Base-by-base conservation (phyloP, 2,113 vertebrate species). In the Anoura caudifer region DNA sequence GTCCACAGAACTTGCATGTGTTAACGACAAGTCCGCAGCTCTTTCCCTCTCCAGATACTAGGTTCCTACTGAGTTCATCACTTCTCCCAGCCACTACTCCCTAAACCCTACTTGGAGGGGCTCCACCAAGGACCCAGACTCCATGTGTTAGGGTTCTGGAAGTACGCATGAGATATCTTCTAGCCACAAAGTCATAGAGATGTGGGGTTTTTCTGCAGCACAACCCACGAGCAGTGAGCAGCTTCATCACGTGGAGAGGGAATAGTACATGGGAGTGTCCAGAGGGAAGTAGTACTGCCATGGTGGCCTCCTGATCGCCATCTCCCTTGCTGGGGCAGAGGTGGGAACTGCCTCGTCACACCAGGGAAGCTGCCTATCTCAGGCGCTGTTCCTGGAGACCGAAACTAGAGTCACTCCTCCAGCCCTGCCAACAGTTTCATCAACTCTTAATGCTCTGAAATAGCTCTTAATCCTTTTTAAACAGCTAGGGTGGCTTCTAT, bases 311-410 rank as follows among this genome's bases (percentile, higher is more conserved):
- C 33, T n/a, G 26, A 59, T 12, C 10, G 38, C 7, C 20, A 17
- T 41, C 10, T 24, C 54, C 2, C 72, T 61, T 19, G 0, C 33
- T 69, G 5, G 43, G 17, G 16, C 26, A 38, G 47, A 19, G 24
- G 13, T 10, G 1, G 5, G 10, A 1, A 26, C 7, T 38, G 2
- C 4, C 13, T 20, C 5, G 14, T 26, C 0, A 2, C 36, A 12
- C 17, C 13, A 9, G 9, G 0, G 10, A 36, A 38, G 15, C 45
- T 20, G 22, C 11, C 28, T 59, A 2, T n/a, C 38, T 33, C 16
- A 11, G 82, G 38, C 54, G 56, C 31, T 69, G 16, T 31, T 75
- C 54, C 12, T 59, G 50, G 33, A 77, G 2, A 52, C 50, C 52
- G 84, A 93, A 36, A 41, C 65, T 56, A 43, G 5, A 56, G 54